Base-by-base conservation (phyloP, 2,113 vertebrate genomes). In the Psittacus erithacus region DNA sequence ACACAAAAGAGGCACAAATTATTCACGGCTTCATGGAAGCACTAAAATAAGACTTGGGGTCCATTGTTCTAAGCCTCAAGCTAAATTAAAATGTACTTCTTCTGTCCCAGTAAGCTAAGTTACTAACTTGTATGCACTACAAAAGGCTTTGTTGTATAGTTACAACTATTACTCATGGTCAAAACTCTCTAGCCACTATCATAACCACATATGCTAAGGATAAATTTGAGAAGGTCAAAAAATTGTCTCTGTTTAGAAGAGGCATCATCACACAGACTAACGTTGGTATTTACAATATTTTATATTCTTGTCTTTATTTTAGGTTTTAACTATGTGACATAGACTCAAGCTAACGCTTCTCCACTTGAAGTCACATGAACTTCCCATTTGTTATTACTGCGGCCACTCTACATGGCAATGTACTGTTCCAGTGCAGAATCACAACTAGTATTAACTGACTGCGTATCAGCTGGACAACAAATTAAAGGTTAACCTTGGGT, bases 181-280 rank as follows among this genome's bases (percentile, higher is more conserved):
- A 96, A 78, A 94, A 68, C 50, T 90, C 57, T 75, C 82, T 52
- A 83, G 43, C 55, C 55, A n/a, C 52, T 90, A 90, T 89, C 47
- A 81, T 31, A 96, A 94, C 55, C 25, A 47, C 69, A 75, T 10
- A 93, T 9, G 23, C 68, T 85, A 94, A 90, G 88, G 76, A 86
- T 74, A 93, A 90, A 88, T 74, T 83, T 71, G 68, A 83, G 76
- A 82, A 93, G 46, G 82, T 93, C 94, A 94, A 86, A 96, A 71
- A 71, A 28, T 53, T 74, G 12, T 78, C 39, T 95, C 31, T 88
- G 71, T 50, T 90, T 83, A 86, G 60, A 88, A 83, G 17, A 92
- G 33, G 67, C 25, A 29, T 78, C 64, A 78, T 55, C 49, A 90
- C 59, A 64, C 23, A 53, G 65, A 63, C 43, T 64, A 78, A 68